Conservation (phyloP, 2,797 vertebrate genomes). For the Glossophaga mutica region DNA sequence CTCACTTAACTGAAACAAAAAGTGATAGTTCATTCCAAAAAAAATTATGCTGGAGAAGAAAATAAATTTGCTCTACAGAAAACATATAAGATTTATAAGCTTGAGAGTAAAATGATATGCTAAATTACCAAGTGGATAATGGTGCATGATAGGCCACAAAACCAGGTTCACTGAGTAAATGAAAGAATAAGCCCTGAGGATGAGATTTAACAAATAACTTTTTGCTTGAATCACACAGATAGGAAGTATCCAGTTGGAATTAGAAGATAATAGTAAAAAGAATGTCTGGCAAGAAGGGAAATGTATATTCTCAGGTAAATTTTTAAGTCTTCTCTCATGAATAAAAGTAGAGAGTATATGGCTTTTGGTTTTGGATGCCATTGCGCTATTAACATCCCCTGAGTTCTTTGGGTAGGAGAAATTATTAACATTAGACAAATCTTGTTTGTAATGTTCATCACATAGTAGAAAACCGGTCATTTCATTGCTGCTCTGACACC, state of each 20-base stretch:
- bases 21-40: not conserved
- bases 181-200: constrained; percentile 48
- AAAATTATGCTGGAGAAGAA: not conserved
- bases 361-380: not conserved
- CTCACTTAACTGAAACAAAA: not conserved
- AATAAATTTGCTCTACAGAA: not conserved
- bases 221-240: constrained; percentile 50
- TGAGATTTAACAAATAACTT: constrained; percentile 58
- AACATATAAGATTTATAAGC: not conserved
- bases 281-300: not conserved
- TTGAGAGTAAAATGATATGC: constrained; percentile 28
- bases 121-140: constrained; percentile 24
- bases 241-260: not conserved
- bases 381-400: not conserved
- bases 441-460: not conserved
- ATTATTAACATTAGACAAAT: not conserved
- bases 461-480: not conserved
- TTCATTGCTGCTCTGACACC: not conserved
- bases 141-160: not conserved
- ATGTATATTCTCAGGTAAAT: constrained; percentile 21
- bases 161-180: constrained; percentile 36
- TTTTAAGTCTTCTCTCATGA: constrained; percentile 31
- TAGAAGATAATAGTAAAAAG: constrained; percentile 44
- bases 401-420: not conserved
- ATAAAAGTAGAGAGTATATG: constrained; percentile 30